A percentile compares a stretch with the other conserved stretches of the same genome.
Evolutionary conservation across 2,797 vertebrate species (phyloP).

Genomic region (Myotis findleyi): DNA sequence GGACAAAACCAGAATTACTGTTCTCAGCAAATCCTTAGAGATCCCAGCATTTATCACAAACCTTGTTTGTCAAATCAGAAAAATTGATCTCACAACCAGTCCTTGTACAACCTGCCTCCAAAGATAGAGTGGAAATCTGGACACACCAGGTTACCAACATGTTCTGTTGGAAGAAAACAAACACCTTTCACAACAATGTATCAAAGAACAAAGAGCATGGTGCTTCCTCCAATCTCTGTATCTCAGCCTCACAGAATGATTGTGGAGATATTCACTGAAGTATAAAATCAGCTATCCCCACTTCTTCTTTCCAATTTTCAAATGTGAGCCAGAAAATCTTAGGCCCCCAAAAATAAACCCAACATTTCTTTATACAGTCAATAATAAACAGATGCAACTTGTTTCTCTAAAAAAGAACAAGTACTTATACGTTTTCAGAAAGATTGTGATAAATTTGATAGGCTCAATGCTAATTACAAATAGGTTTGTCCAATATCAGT

Average conservation of each 20-base stretch:
- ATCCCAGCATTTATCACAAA: constrained; percentile 35
- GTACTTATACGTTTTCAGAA: constrained; percentile 5
- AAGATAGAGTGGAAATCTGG: constrained; percentile 58
- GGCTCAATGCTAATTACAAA: not conserved
- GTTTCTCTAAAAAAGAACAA: constrained; percentile 41
- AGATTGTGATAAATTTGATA: not conserved
- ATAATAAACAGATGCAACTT: constrained; percentile 30
- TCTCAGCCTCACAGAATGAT: constrained; percentile 34
- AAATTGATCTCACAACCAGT: constrained; percentile 7
- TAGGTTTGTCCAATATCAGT: constrained; percentile 25
- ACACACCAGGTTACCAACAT: not conserved
- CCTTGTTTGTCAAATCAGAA: not conserved
- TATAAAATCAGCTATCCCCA: not conserved
- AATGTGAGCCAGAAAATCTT: constrained; percentile 52
- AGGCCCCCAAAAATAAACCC: not conserved
- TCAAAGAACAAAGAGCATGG: constrained; percentile 23
- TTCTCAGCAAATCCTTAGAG: not conserved
- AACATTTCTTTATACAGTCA: constrained; percentile 20
- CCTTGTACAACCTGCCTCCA: constrained; percentile 45
- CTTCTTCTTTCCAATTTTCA: constrained; percentile 13
- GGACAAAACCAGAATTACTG: not conserved
- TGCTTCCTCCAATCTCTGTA: not conserved
- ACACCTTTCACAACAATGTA: not conserved
- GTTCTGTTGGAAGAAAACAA: constrained; percentile 56
- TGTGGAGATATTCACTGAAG: not conserved